These are phyloP conservation scores for Bothrops jararaca DNA, from an alignment of 2,113 vertebrate genomes.

Conservation along the genomic window DNA sequence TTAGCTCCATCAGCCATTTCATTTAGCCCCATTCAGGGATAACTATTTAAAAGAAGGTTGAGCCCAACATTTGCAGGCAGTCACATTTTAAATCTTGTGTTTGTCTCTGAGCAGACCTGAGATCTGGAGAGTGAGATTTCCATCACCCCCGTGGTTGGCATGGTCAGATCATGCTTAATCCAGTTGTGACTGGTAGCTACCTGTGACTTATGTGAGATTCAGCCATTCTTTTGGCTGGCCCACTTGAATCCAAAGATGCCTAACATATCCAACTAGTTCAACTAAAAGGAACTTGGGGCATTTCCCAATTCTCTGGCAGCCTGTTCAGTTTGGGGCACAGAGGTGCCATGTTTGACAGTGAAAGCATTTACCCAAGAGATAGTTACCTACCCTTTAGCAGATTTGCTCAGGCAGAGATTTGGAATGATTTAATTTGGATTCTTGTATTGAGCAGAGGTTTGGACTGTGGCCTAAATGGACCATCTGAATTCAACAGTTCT, in stretches of 20 bases:
- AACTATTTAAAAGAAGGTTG: neutral
- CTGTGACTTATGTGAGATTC: neutral
- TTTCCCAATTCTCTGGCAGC: neutral
- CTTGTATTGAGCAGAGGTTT: neutral
- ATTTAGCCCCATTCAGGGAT: neutral
- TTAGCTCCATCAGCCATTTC: neutral
- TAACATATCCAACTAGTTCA: neutral
- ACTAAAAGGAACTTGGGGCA: neutral
- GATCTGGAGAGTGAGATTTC: neutral
- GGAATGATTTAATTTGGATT: neutral
- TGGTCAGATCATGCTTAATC: neutral
- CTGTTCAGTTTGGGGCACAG: neutral
- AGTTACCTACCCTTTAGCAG: neutral
- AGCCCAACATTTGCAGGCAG: neutral
- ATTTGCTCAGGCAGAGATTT: neutral
- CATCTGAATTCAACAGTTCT: neutral
- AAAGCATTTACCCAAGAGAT: neutral
- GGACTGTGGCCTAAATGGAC: neutral
- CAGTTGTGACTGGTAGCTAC: neutral
- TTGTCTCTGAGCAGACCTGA: neutral
- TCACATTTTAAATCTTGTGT: neutral
- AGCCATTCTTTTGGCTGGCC: neutral
- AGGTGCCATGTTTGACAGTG: neutral
- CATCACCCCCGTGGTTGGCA: neutral
- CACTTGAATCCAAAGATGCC: neutral